phyloP scores from a whole-genome alignment of 2,888 invertebrate genomes.

The Lasius fuliginosus region DNA sequence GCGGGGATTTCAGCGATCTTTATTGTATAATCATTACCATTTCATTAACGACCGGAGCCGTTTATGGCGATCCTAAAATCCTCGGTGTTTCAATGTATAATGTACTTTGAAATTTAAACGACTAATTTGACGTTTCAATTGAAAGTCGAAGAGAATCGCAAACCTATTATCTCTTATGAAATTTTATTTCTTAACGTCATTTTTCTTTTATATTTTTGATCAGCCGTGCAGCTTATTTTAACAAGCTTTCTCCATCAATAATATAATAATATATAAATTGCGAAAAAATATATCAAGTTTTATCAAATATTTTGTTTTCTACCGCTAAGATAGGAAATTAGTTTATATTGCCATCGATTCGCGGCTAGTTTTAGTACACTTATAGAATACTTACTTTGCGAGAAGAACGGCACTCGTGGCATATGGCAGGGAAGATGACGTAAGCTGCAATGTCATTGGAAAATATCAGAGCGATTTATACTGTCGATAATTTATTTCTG shows the following conservation, averaged over 20 bases:
- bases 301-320: not conserved
- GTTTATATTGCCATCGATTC: not conserved
- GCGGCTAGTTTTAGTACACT: not conserved
- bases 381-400: conserved; percentile 17
- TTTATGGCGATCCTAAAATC: conserved; percentile 8
- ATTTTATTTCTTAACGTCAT: not conserved
- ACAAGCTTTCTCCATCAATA: not conserved
- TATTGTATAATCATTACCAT: not conserved
- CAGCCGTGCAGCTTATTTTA: not conserved
- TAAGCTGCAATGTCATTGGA: not conserved
- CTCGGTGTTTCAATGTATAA: not conserved
- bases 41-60: not conserved
- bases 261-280: not conserved
- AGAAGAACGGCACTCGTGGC: not conserved
- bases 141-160: not conserved
- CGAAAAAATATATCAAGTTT: conserved; percentile 4
- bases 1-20: not conserved
- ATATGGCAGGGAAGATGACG: not conserved
- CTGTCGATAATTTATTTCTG: conserved; percentile 81
- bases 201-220: not conserved
- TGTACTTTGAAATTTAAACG: not conserved
- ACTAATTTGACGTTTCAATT: not conserved
- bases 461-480: conserved; percentile 50
- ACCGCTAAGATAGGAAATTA: not conserved
- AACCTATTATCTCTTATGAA: not conserved